Conservation (phyloP, 2,888 invertebrate species). For the Colostygia pectinataria region DNA sequence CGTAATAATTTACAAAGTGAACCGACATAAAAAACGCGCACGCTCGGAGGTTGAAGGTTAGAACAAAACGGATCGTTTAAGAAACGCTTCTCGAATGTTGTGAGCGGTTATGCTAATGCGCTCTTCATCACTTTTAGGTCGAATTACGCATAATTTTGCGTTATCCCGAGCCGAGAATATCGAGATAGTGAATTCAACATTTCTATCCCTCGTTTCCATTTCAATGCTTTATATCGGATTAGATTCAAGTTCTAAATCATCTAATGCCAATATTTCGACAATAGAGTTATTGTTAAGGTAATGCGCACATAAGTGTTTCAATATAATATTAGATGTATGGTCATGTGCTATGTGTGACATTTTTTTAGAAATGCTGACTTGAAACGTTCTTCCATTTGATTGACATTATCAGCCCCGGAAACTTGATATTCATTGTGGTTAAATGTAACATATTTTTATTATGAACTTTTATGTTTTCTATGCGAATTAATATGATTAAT, state of each 20-base stretch:
- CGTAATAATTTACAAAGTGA: conserved; percentile 10
- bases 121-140: conserved; percentile 34
- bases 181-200: conserved; percentile 24
- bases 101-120: conserved; percentile 32
- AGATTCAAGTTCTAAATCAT: conserved; percentile 29
- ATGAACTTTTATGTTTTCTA: too few species aligned
- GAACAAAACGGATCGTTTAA: conserved; percentile 24
- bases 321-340: not conserved
- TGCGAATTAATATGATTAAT: too few species aligned
- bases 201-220: conserved; percentile 29
- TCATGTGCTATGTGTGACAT: not conserved
- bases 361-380: too few species aligned
- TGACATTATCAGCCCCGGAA: too few species aligned
- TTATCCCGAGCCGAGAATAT: conserved; percentile 25
- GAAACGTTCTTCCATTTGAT: too few species aligned
- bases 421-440: too few species aligned
- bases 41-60: conserved; percentile 20
- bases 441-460: too few species aligned
- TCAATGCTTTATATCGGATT: conserved; percentile 28
- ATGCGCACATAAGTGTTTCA: too few species aligned
- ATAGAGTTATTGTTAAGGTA: conserved; percentile 16
- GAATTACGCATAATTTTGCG: conserved; percentile 36
- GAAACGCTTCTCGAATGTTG: conserved; percentile 26
- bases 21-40: conserved; percentile 17
- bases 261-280: conserved; percentile 24